Evolutionary conservation across 1,140 invertebrate species (phyloP).

Genomic region (Drosophila orosa): DNA sequence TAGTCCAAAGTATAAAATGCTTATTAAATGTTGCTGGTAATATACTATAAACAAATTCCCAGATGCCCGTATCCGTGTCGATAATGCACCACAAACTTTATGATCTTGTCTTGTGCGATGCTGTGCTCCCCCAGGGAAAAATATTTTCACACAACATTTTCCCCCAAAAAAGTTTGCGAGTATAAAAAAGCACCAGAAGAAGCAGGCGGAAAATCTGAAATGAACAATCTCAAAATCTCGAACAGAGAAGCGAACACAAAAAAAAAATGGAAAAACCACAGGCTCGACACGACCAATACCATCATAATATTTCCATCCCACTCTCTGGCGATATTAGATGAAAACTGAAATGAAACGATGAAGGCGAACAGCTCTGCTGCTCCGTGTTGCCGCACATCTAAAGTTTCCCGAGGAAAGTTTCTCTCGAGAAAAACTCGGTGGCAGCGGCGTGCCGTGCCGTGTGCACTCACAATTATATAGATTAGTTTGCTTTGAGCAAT

Average conservation of each 20-base stretch:
- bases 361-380: conserved; percentile 43
- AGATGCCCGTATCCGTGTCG: not conserved
- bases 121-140: conserved; percentile 3
- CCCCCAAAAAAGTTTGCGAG: conserved; percentile 47
- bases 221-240: conserved; percentile 64
- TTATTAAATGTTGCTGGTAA: conserved; percentile 6
- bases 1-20: not conserved
- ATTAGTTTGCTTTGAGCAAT: conserved; percentile 82
- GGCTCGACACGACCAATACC: conserved; percentile 51
- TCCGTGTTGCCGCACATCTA: conserved; percentile 67
- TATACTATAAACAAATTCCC: conserved; percentile 31
- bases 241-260: conserved; percentile 15
- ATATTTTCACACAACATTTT: conserved; percentile 62
- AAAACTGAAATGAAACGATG: conserved; percentile 57
- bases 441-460: conserved; percentile 65
- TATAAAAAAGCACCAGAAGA: conserved; percentile 56
- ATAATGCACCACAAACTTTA: conserved; percentile 17
- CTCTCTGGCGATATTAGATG: conserved; percentile 74
- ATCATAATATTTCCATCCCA: conserved; percentile 75
- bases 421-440: conserved; percentile 57
- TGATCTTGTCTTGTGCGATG: conserved; percentile 11
- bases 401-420: conserved; percentile 68
- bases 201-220: conserved; percentile 50
- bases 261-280: conserved; percentile 68
- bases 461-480: conserved; percentile 83